A percentile compares a stretch with the other conserved stretches of the same genome.
These are phyloP conservation scores for Macrotrachela quadricornifera DNA, from an alignment of 1,140 invertebrate genomes.

Conservation along the genomic window DNA sequence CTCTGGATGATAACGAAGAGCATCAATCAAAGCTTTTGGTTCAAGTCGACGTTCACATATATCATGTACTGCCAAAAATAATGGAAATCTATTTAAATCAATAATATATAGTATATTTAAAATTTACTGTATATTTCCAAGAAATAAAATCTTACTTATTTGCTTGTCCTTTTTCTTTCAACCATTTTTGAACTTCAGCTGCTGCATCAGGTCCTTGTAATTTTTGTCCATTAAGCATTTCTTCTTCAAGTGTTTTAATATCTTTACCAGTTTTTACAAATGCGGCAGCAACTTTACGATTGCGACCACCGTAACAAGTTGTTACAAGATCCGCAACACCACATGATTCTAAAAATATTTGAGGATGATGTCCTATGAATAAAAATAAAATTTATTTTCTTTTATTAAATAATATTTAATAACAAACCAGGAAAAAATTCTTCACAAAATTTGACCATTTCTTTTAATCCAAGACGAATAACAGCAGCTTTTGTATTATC, in stretches of 20 bases:
- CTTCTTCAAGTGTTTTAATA: constrained; percentile 67
- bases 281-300: constrained; percentile 76
- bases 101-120: no score
- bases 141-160: not conserved
- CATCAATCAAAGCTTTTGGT: constrained; percentile 60
- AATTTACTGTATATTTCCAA: not conserved
- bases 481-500: constrained; percentile 98
- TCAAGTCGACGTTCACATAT: constrained; percentile 42
- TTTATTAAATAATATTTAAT: not conserved
- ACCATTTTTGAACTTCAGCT: constrained; percentile 60
- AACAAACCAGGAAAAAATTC: constrained; percentile 19
- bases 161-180: constrained; percentile 12
- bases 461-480: constrained; percentile 86
- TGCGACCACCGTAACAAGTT: constrained; percentile 91
- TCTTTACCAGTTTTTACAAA: constrained; percentile 48
- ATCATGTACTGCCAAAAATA: not conserved
- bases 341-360: constrained; percentile 93
- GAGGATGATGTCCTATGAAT: constrained; percentile 30
- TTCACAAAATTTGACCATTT: constrained; percentile 29
- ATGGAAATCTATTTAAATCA: not conserved
- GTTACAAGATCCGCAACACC: constrained; percentile 96
- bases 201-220: constrained; percentile 91
- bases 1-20: constrained; percentile 78
- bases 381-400: no score
- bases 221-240: constrained; percentile 93